A percentile compares a stretch with the other conserved stretches of the same genome.
phyloP scores from a whole-genome alignment of 2,797 vertebrate genomes.

The Sciurus carolinensis region DNA sequence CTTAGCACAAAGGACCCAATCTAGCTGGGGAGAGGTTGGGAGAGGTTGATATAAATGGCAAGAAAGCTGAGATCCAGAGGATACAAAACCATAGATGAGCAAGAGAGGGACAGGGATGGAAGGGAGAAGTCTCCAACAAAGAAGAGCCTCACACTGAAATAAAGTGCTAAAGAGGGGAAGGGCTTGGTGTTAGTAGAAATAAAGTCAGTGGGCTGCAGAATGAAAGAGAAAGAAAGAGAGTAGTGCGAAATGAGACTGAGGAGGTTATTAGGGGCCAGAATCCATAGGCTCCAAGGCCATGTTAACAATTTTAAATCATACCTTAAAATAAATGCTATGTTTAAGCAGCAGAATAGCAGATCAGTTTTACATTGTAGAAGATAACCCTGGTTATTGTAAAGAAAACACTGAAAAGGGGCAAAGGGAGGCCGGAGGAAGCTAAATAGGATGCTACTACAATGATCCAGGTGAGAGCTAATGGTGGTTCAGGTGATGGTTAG shows the following conservation, averaged over 20 bases:
- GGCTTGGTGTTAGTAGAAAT: conserved; percentile 17
- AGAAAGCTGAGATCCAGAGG: background rate
- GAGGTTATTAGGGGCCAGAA: background rate
- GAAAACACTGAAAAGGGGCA: background rate
- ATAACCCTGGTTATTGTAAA: conserved; percentile 28
- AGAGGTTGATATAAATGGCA: background rate
- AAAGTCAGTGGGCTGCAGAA: background rate
- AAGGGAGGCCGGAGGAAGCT: background rate
- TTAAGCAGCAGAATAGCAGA: background rate
- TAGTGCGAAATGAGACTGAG: background rate
- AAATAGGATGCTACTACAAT: background rate
- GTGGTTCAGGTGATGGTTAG: conserved; percentile 3
- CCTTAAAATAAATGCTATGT: conserved; percentile 11
- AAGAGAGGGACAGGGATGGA: background rate
- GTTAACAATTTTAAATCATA: background rate
- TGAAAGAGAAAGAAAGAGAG: background rate
- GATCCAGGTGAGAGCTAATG: background rate
- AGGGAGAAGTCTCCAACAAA: background rate
- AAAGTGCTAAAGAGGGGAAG: conserved; percentile 15
- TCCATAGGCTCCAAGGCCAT: background rate
- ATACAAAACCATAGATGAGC: background rate
- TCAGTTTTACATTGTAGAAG: conserved; percentile 43
- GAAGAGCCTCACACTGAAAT: background rate
- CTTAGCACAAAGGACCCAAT: background rate
- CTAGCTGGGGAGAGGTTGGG: background rate